Base-by-base conservation (phyloP, 2,113 vertebrate genomes). In the Herpetotheres cachinnans region DNA sequence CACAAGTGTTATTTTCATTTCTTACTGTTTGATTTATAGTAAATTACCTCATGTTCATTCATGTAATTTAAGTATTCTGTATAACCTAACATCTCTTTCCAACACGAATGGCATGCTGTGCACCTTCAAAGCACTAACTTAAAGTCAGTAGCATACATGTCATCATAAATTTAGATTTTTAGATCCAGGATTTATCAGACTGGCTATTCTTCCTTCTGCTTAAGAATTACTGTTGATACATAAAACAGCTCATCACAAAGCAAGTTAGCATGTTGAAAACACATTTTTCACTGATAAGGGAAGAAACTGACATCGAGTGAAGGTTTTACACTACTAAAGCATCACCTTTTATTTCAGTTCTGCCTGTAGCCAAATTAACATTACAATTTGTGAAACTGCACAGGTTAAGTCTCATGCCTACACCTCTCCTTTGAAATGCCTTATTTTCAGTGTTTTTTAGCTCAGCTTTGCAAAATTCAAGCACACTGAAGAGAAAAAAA, bases 81-180 rank as follows among this genome's bases (percentile, higher is more conserved):
- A 17, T 44, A 30, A 81, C 20, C 12, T 36, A 61, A 25, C 40
- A 49, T 29, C 36, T 63, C 50, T 38, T 62, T 32, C 16, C 62
- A 59, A 34, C 9, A 58, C 11, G 1, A 78, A 14, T 17, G 24
- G 32, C 5, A 16, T 7, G 11, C 44, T 85, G 38, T 6, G 6
- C 26, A 11, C 30, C 50, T 71, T 40, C 26, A 59, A 70, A 61
- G 30, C 27, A 49, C 30, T 42, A 49, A 47, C 46, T 61, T 18
- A 0, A 0, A 46, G 16, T 29, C 24, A 55, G 50, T 3, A 80
- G 42, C 4, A 16, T 3, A 50, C 9, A 24, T 1, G 3, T 46
- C 27, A 66, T 26, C 6, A 5, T 9, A 25, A 36, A 10, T n/a
- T 67, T 4, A 22, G 6, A 40, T 59, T 25, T 59, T 54, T 44